Conservation (phyloP, 2,797 vertebrate genomes). For the Trematomus bernacchii region DNA sequence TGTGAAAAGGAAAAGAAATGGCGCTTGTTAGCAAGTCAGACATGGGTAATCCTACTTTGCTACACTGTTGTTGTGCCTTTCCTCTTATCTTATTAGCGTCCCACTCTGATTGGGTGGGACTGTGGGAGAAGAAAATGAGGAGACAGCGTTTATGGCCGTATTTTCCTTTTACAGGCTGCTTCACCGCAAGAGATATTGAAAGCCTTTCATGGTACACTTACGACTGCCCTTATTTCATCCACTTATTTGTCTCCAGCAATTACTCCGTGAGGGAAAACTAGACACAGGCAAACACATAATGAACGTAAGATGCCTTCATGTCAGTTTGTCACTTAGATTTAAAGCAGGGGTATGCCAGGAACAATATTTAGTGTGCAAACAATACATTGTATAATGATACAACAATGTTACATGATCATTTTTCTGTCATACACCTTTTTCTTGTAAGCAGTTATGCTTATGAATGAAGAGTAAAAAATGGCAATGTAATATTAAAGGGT, state of each 20-base stretch:
- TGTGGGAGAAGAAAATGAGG: slow-evolving; percentile 67
- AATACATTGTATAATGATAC: slow-evolving; percentile 4
- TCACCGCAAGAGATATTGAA: slow-evolving; percentile 78
- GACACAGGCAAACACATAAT: slow-evolving; percentile 51
- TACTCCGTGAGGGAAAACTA: slow-evolving; percentile 48
- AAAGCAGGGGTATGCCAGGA: slow-evolving; percentile 20
- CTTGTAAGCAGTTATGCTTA: slow-evolving; percentile 3
- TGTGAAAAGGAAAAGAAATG: slow-evolving; percentile 67
- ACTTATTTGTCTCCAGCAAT: slow-evolving; percentile 78
- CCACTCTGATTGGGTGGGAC: slow-evolving; percentile 70
- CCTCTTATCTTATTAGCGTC: slow-evolving; percentile 78
- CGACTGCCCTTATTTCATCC: slow-evolving; percentile 70
- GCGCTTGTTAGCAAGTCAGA: slow-evolving; percentile 70
- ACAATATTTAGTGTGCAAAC: slow-evolving; percentile 22
- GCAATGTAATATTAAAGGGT: not conserved
- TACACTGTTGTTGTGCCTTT: slow-evolving; percentile 64
- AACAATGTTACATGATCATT: not conserved
- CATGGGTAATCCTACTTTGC: slow-evolving; percentile 64
- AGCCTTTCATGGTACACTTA: slow-evolving; percentile 76
- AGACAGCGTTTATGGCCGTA: slow-evolving; percentile 64
- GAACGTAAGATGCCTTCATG: slow-evolving; percentile 46
- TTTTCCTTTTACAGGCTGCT: slow-evolving; percentile 71
- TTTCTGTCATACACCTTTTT: slow-evolving; percentile 3
- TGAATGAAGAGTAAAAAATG: not conserved
- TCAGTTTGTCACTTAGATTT: slow-evolving; percentile 47